These are phyloP conservation scores for Meloidogyne chitwoodi DNA, from an alignment of 1,140 invertebrate species.

Conservation along the genomic window DNA sequence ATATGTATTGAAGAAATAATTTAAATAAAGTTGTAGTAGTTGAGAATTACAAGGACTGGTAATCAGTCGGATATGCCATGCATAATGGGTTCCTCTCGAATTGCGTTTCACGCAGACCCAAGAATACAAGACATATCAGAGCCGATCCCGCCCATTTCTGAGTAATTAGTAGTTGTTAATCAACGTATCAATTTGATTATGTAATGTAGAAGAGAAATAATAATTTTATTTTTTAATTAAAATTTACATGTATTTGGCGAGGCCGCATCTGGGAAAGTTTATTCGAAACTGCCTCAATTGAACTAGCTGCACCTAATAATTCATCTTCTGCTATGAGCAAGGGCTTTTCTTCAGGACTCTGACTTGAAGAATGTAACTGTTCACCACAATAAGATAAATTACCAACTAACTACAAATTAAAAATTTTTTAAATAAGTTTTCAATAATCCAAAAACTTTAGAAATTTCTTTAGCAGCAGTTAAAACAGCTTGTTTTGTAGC, in stretches of 20 bases:
- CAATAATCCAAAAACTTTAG: slow-evolving; percentile 31
- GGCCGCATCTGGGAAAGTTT: slow-evolving; percentile 86
- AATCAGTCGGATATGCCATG: slow-evolving; percentile 54
- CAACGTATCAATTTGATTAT: not conserved
- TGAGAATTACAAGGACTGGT: not conserved
- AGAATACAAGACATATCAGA: slow-evolving; percentile 61
- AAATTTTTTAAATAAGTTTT: slow-evolving; percentile 12
- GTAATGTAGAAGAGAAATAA: not conserved
- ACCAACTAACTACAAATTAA: slow-evolving; percentile 29
- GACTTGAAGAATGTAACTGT: slow-evolving; percentile 31
- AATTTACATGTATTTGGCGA: slow-evolving; percentile 62
- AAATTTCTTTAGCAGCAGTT: slow-evolving; percentile 40
- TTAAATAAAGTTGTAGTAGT: not conserved
- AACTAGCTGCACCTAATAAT: slow-evolving; percentile 88
- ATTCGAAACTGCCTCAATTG: slow-evolving; percentile 93
- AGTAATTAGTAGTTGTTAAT: slow-evolving; percentile 16
- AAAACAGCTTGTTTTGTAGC: slow-evolving; percentile 37
- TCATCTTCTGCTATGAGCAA: slow-evolving; percentile 86
- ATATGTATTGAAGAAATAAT: not conserved
- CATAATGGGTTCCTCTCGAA: slow-evolving; percentile 43
- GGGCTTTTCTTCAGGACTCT: slow-evolving; percentile 22
- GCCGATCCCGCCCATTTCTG: not conserved
- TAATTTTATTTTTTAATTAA: slow-evolving; percentile 4
- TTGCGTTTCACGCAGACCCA: slow-evolving; percentile 42
- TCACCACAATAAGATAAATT: slow-evolving; percentile 37